Conservation (phyloP, 2,797 vertebrate genomes). For the Galaxias olidus region DNA sequence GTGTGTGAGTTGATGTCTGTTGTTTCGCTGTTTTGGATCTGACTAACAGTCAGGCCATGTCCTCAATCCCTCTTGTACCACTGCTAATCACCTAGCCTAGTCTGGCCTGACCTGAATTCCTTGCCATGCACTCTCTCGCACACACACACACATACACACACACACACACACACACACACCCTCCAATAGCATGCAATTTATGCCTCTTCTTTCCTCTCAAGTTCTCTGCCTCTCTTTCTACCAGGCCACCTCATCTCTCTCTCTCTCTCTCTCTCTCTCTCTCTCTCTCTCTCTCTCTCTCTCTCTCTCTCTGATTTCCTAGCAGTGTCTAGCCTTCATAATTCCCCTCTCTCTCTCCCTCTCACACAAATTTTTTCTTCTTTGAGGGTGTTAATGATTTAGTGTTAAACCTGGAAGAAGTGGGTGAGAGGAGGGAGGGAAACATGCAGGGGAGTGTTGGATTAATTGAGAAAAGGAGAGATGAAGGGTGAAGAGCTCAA, state of each 20-base stretch:
- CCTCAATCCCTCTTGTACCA: conserved; percentile 3
- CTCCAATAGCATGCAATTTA: no score
- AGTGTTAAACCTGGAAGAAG: conserved; percentile 29
- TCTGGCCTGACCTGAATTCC: background rate
- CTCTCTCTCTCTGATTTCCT: no score
- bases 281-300: no score
- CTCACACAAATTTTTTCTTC: no score
- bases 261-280: no score
- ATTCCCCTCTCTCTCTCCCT: background rate
- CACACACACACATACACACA: background rate
- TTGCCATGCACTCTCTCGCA: background rate
- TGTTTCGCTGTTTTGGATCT: conserved; percentile 15
- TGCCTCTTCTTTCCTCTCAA: no score
- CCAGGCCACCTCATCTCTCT: no score
- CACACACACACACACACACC: background rate
- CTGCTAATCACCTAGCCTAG: conserved; percentile 28
- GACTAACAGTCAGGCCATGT: conserved; percentile 6
- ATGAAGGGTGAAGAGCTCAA: conserved; percentile 4
- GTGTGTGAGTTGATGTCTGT: background rate
- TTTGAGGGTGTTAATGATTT: conserved; percentile 58
- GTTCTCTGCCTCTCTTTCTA: no score
- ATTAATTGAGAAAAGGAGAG: background rate
- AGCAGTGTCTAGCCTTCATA: no score
- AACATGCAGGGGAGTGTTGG: background rate
- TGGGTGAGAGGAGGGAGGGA: conserved; percentile 24